Conservation (phyloP, 2,888 invertebrate genomes). For the Dolichomitus sp. region DNA sequence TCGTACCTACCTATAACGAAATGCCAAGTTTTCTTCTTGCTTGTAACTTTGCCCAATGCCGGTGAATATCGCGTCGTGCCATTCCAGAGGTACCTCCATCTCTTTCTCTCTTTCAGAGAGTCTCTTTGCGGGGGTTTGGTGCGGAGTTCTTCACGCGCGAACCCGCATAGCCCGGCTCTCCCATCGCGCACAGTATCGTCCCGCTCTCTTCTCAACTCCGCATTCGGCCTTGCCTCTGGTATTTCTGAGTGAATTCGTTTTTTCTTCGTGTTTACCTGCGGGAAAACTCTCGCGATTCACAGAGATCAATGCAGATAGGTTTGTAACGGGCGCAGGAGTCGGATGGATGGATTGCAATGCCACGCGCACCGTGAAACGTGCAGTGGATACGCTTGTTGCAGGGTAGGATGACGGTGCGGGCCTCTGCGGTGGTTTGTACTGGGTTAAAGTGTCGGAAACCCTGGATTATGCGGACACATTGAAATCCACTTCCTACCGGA, state of each 20-base stretch:
- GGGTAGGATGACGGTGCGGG: neutral
- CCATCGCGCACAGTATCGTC: constrained; percentile 32
- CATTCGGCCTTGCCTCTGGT: constrained; percentile 62
- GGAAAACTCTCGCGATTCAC: constrained; percentile 69
- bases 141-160: constrained; percentile 60
- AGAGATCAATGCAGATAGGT: constrained; percentile 75
- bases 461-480: constrained; percentile 56
- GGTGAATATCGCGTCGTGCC: constrained; percentile 60
- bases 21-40: constrained; percentile 73
- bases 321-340: constrained; percentile 61
- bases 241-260: constrained; percentile 58
- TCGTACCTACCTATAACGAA: constrained; percentile 69
- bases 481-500: constrained; percentile 53
- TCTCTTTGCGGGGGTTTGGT: constrained; percentile 45
- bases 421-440: constrained; percentile 36
- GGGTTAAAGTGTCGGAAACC: constrained; percentile 59
- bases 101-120: constrained; percentile 46
- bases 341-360: constrained; percentile 54
- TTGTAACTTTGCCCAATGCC: constrained; percentile 67
- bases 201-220: constrained; percentile 51
- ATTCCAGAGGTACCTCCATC: constrained; percentile 46
- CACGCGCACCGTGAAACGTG: constrained; percentile 31
- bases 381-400: neutral
- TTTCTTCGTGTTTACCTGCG: constrained; percentile 57
- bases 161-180: constrained; percentile 57